These are phyloP conservation scores for Lanistes nyassanus DNA, from an alignment of 1,140 invertebrate genomes.

Conservation along the genomic window DNA sequence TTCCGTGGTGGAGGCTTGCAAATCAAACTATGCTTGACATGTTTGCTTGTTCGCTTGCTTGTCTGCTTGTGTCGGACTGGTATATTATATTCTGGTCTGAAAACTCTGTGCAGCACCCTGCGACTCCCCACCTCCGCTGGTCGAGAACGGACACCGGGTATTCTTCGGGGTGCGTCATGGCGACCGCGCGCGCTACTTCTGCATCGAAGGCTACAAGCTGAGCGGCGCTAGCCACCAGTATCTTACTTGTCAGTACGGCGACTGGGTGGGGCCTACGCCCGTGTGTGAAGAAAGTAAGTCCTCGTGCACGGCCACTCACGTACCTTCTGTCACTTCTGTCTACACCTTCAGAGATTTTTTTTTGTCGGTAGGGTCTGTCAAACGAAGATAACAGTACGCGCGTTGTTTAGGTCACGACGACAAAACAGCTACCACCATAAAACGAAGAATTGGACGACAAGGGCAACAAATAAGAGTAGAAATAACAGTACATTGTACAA, in stretches of 20 bases:
- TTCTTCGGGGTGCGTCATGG: conserved; percentile 96
- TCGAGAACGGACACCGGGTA: conserved; percentile 93
- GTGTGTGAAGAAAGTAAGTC: conserved; percentile 53
- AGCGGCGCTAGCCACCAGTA: conserved; percentile 33
- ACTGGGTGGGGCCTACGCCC: conserved; percentile 46
- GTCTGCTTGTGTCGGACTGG: too few species aligned
- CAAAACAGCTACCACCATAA: too few species aligned
- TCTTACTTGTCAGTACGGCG: conserved; percentile 49
- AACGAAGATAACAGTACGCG: too few species aligned
- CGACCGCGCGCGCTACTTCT: conserved; percentile 90
- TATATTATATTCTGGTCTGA: too few species aligned
- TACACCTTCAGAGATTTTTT: too few species aligned
- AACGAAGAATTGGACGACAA: too few species aligned
- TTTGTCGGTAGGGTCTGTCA: too few species aligned
- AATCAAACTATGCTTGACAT: too few species aligned
- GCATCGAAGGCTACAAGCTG: conserved; percentile 89
- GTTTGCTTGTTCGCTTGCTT: not conserved
- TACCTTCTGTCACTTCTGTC: not conserved
- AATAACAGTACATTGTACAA: too few species aligned
- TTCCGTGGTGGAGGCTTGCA: too few species aligned
- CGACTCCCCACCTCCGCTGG: conserved; percentile 86
- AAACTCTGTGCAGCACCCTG: conserved; percentile 78
- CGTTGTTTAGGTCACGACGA: too few species aligned
- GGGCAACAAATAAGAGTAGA: too few species aligned
- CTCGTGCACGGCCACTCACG: not conserved